Percentiles rank a stretch among this genome's conserved stretches.
phyloP scores from a whole-genome alignment of 2,113 vertebrate species.

The Bombycilla garrulus region DNA sequence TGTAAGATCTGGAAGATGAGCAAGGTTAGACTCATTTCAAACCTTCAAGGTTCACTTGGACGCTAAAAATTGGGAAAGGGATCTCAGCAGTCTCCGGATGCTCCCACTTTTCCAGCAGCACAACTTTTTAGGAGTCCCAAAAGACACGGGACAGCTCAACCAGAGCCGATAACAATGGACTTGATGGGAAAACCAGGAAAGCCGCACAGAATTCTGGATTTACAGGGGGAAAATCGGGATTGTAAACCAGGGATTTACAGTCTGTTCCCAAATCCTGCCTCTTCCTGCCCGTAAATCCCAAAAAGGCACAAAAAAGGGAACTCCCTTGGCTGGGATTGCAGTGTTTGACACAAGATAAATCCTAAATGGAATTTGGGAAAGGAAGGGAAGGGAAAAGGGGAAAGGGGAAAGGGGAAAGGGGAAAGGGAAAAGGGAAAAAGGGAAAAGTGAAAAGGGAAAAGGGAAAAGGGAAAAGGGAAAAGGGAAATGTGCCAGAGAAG shows the following conservation, averaged over 20 bases:
- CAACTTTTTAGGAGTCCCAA: neutral
- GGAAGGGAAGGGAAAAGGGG: neutral
- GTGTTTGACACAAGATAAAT: rapidly evolving
- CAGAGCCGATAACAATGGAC: rapidly evolving
- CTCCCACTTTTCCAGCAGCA: neutral
- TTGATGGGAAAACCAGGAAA: neutral
- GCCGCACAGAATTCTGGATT: neutral
- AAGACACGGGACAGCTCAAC: neutral
- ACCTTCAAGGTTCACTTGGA: neutral
- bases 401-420: too few species aligned
- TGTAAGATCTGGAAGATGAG: neutral
- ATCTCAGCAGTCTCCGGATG: neutral
- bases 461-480: too few species aligned
- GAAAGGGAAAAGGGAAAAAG: too few species aligned
- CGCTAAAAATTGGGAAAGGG: neutral
- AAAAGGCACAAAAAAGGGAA: neutral
- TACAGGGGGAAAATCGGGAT: neutral
- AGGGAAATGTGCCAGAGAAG: too few species aligned
- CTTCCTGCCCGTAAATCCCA: neutral
- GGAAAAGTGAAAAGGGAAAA: neutral
- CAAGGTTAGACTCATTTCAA: too few species aligned
- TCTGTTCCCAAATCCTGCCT: neutral
- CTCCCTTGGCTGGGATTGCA: neutral
- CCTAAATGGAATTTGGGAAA: neutral
- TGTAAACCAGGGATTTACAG: neutral